These are phyloP conservation scores for Andrena chrysosceles DNA, from an alignment of 2,888 invertebrate species.

Conservation along the genomic window DNA sequence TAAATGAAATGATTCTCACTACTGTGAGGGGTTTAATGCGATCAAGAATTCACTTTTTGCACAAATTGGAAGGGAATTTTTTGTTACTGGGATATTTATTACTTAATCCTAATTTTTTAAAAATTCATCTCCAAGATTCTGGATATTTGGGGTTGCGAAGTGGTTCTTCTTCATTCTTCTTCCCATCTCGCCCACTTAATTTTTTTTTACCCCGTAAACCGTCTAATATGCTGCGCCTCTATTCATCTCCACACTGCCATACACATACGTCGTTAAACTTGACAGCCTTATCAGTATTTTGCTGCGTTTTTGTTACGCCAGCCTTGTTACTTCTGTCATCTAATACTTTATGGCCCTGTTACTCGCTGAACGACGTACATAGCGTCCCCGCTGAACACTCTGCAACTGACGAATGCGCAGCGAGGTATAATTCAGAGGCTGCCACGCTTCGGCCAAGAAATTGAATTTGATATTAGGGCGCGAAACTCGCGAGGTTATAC, in stretches of 20 bases:
- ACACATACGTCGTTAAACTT: not conserved
- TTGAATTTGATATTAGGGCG: conserved; percentile 25
- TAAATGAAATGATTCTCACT: too few relatives aligned
- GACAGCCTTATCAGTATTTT: not conserved
- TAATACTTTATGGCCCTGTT: not conserved
- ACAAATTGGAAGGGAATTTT: too few relatives aligned
- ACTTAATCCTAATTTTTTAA: too few relatives aligned
- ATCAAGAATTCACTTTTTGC: too few relatives aligned
- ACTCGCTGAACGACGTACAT: not conserved
- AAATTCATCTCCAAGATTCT: too few relatives aligned
- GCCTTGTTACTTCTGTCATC: not conserved
- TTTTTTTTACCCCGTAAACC: not conserved
- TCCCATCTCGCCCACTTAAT: not conserved
- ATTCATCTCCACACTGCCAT: too few relatives aligned
- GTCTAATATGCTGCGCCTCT: not conserved
- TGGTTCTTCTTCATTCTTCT: too few relatives aligned
- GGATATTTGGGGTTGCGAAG: too few relatives aligned
- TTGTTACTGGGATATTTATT: too few relatives aligned
- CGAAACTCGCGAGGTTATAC: conserved; percentile 31
- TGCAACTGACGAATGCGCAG: not conserved
- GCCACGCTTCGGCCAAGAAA: not conserved
- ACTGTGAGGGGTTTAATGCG: too few relatives aligned
- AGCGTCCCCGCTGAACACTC: not conserved
- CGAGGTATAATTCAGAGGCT: not conserved
- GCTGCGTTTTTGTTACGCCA: not conserved